These are phyloP conservation scores for Bucco capensis DNA, from an alignment of 2,113 vertebrate species.

Conservation along the genomic window DNA sequence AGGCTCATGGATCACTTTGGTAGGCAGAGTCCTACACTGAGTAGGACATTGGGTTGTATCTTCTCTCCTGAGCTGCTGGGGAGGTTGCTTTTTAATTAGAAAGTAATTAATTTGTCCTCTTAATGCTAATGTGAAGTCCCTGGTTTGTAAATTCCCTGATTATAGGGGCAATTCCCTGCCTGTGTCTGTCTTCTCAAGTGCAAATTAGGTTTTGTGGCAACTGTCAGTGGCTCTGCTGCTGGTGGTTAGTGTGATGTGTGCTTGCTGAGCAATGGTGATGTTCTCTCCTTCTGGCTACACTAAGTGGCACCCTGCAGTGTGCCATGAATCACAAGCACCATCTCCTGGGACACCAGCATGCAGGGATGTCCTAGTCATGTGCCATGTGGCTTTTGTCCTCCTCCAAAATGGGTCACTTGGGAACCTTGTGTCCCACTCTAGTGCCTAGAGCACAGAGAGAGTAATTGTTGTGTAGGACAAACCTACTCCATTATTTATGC, in stretches of 20 bases:
- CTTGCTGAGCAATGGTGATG: not conserved
- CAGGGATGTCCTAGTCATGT: rapidly evolving
- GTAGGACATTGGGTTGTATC: not conserved
- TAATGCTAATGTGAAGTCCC: not conserved
- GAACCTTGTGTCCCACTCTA: not conserved
- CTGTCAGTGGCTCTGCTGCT: not conserved
- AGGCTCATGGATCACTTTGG: rapidly evolving
- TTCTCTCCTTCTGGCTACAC: not conserved
- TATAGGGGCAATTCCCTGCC: conserved; percentile 7
- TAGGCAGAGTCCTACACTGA: not conserved
- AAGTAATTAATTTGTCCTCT: conserved; percentile 7
- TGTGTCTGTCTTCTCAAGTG: not conserved
- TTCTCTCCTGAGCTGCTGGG: not conserved
- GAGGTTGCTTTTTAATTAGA: not conserved
- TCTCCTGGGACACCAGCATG: not conserved
- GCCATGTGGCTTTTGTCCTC: not conserved
- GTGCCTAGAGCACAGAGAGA: not conserved
- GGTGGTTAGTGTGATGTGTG: not conserved
- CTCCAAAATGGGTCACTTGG: not conserved
- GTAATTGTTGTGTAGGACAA: not conserved
- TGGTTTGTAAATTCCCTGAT: conserved; percentile 10
- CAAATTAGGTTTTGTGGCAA: not conserved
- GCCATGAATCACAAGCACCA: not conserved
- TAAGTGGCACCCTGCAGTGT: not conserved
- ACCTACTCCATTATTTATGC: conserved; percentile 29